phyloP scores from a whole-genome alignment of 2,113 vertebrate species.

The Mormyrus lacerda region DNA sequence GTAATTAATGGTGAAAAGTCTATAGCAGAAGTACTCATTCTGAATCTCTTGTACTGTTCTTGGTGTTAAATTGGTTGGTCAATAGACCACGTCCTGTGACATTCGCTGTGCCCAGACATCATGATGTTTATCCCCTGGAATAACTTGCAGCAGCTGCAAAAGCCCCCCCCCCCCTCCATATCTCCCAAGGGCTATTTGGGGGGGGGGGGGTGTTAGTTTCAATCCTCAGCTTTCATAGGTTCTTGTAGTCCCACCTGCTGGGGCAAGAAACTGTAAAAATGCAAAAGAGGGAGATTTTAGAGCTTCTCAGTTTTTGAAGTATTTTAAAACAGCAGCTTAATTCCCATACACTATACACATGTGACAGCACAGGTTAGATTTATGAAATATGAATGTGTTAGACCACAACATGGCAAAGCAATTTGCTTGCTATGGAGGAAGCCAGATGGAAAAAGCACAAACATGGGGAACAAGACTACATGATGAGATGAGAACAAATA shows the following conservation, averaged over 20 bases:
- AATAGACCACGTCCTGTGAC: neutral
- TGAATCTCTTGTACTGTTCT: neutral
- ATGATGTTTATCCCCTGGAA: neutral
- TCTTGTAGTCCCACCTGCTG: neutral
- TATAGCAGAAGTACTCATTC: neutral
- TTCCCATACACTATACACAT: neutral
- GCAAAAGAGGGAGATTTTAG: neutral
- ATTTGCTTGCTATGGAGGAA: neutral
- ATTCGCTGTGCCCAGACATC: neutral
- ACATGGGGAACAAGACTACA: slow-evolving; percentile 21
- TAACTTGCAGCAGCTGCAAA: neutral
- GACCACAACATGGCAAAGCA: slow-evolving; percentile 42
- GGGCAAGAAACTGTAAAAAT: neutral
- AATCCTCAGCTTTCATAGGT: neutral
- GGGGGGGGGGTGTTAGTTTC: neutral
- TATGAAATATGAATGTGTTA: slow-evolving; percentile 60
- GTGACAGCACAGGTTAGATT: neutral
- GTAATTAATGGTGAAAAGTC: neutral
- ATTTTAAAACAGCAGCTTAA: neutral
- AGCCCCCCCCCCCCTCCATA: neutral
- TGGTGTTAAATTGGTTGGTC: neutral
- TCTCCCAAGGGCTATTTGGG: neutral
- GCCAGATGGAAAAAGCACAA: slow-evolving; percentile 42
- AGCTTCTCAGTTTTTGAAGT: neutral
- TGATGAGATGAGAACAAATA: slow-evolving; percentile 38